Evolutionary conservation across 2,113 vertebrate species (phyloP), one percentile per base, ranked within the genome.

Genomic region (Campylomormyrus tamandua): DNA sequence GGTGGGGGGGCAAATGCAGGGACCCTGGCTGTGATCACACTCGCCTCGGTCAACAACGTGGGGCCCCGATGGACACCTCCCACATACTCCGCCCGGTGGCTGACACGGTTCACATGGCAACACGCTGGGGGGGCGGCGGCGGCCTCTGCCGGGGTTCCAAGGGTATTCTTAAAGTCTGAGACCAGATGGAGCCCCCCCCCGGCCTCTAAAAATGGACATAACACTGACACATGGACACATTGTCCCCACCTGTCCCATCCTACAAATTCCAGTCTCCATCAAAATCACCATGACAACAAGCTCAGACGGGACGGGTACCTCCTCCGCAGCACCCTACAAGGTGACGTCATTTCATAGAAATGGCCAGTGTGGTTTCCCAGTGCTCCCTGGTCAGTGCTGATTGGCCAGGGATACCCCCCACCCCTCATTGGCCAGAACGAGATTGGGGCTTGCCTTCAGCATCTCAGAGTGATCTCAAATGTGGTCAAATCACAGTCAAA

Each of bases 1-100:
- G 7, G 10, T 9, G 50, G 85, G 85, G 46, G 31, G 50, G 31
- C 11, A 94, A 95, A 95, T 92, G 94, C 5, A 21, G 15, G 49
- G 17, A 24, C 83, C 45, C 83, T 24, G 45, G 45, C 45, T 84
- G 45, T 46, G 83, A 45, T 84, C 83, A n/a, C 45, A 24, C 45
- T 21, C 83, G 21, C 19, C 19, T 84, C 7, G 9, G 45, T 84
- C 45, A 48, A 48, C 42, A 48, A 84, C 8, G 24, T 6, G 39
- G 8, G 45, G 45, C 83, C 31, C 85, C 85, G 10, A 6, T 17
- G 50, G 19, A 27, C 50, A 48, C 48, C 49, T 87, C 50, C 85
- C 27, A 87, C 24, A 31, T 4, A 87, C 27, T 7, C 31, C 5
- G 31, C 62, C 85, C 7, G 15, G 15, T 21, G 50, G n/a, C 85